A percentile compares a stretch with the other conserved stretches of the same genome.
Evolutionary conservation across 2,797 vertebrate genomes (phyloP).

Genomic region (Coracias cyanogaster): DNA sequence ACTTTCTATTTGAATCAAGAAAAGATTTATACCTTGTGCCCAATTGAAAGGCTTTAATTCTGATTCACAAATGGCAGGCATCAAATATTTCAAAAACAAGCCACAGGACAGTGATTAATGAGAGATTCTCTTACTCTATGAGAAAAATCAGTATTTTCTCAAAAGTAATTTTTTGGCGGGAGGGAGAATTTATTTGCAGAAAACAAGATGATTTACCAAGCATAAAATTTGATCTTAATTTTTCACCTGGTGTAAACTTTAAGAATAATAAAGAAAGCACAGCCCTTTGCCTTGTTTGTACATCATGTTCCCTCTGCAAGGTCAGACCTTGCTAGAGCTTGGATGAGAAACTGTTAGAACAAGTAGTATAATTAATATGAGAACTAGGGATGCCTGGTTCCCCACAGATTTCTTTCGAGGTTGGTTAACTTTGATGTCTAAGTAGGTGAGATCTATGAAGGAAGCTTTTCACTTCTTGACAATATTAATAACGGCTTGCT

Average conservation of each 20-base stretch:
- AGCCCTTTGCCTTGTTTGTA: slow-evolving; percentile 1
- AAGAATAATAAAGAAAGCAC: not conserved
- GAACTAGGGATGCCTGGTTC: slow-evolving; percentile 17
- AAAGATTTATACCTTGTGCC: not conserved
- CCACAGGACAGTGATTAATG: not conserved
- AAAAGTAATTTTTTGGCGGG: not conserved
- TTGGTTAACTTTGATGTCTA: slow-evolving; percentile 51
- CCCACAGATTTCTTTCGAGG: slow-evolving; percentile 51
- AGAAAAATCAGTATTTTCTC: not conserved
- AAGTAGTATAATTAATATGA: slow-evolving; percentile 13
- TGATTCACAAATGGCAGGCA: not conserved
- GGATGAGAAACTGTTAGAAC: not conserved
- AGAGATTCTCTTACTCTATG: not conserved
- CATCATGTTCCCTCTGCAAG: not conserved
- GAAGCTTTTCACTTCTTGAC: slow-evolving; percentile 33
- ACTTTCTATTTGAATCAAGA: not conserved
- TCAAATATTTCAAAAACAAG: not conserved
- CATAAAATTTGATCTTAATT: not conserved
- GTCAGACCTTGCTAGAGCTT: slow-evolving; percentile 1
- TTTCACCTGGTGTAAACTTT: not conserved
- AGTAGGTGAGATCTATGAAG: slow-evolving; percentile 30
- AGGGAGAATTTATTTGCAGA: not conserved
- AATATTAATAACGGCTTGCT: not conserved
- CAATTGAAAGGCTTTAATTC: not conserved
- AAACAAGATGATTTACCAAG: not conserved